Conservation (phyloP, 1,140 invertebrate species). For the Euwallacea similis region DNA sequence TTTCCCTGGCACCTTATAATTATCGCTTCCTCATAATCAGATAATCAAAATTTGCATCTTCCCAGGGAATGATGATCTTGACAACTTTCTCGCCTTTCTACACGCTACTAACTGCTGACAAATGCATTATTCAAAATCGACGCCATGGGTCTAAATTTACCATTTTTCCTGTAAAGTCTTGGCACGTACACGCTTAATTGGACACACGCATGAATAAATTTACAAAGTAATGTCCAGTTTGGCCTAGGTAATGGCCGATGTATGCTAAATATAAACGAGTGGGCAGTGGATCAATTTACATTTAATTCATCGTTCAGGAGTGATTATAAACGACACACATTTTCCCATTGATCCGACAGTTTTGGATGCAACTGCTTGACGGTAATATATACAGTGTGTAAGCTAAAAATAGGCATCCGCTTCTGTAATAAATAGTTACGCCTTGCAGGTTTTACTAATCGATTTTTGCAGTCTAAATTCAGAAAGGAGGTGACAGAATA, state of each 20-base stretch:
- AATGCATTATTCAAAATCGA: not conserved
- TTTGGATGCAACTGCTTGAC: not conserved
- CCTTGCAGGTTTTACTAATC: no score
- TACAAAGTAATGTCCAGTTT: not conserved
- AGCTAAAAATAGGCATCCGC: no score
- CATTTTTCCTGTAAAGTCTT: not conserved
- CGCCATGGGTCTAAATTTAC: not conserved
- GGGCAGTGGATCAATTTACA: not conserved
- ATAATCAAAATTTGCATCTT: not conserved
- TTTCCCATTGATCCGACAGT: not conserved
- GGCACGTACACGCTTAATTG: not conserved
- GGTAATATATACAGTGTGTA: no score
- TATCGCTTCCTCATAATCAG: not conserved
- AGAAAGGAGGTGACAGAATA: no score
- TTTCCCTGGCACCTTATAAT: not conserved
- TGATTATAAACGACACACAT: no score
- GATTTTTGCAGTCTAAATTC: no score
- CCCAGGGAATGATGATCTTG: not conserved
- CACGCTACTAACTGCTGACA: not conserved
- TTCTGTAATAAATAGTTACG: no score
- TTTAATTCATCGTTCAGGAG: no score
- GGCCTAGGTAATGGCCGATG: not conserved
- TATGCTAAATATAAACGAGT: slow-evolving; percentile 4
- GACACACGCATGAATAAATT: not conserved
- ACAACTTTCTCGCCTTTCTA: not conserved